Evolutionary conservation across 2,888 invertebrate species (phyloP), one percentile per base, ranked within the genome.

Genomic region (Acronicta leporina): DNA sequence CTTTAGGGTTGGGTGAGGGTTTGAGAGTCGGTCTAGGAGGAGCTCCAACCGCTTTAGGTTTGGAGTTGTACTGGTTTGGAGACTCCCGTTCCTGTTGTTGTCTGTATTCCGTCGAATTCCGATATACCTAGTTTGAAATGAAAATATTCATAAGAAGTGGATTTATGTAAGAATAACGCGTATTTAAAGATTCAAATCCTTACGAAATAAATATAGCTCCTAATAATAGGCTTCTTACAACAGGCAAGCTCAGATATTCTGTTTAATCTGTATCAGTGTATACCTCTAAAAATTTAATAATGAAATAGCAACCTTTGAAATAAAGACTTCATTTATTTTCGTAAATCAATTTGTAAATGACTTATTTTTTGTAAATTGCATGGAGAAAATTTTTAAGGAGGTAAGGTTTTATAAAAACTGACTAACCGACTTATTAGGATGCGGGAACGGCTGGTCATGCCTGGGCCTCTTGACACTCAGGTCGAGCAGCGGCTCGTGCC

Each of bases 41-140:
- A 0, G 93, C 89, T 7, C 82, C 72, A 5, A 88, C 87, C 11
- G 89, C 86, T 66, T 88, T 92, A 8, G 89, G 89, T 49, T 94
- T 87, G 43, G 91, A 86, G 75, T 89, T 89, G 79, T 96, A 96
- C 56, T 93, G 94, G 13, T 90, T 94, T 2, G 90, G 88, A 0
- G 91, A 89, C 27, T 88, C 90, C 5, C 91, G 82, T 53, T 91
- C 92, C 2, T 83, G 79, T 43, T 85, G 78, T 5, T 73, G 80
- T 14, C 91, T 72, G 77, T 89, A 91, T 38, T 92, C 92, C n/a
- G 69, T 80, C n/a, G 91, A 83, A 67, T 88, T 91, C 44, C 92
- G 83, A 71, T 89, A 91, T 15, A 88, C 68, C 82, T 89, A 82
- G 20, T 35, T 44, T 14, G 1, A 2, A 9, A 41, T 2, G n/a